These are phyloP conservation scores for Branchinecta lynchi DNA, from an alignment of 1,140 invertebrate genomes.

Conservation along the genomic window DNA sequence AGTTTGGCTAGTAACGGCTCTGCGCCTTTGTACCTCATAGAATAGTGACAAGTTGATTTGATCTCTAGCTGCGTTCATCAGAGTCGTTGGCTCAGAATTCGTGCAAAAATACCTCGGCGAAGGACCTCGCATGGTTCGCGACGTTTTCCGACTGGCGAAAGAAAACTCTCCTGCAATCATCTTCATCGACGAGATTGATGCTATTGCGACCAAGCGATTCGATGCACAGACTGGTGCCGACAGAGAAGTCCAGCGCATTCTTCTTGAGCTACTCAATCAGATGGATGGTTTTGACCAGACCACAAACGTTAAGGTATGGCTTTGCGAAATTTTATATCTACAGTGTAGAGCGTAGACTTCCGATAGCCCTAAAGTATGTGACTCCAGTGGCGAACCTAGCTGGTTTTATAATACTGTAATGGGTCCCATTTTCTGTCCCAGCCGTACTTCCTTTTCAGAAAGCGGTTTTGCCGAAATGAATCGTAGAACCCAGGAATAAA, in stretches of 20 bases:
- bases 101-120: conserved; percentile 99
- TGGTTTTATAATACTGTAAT: too few species aligned
- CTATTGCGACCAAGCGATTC: conserved; percentile 95
- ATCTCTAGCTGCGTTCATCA: conserved; percentile 69
- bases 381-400: too few species aligned
- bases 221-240: conserved; percentile 98
- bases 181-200: conserved; percentile 98
- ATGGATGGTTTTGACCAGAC: conserved; percentile 99
- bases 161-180: conserved; percentile 99
- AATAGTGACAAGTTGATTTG: neutral
- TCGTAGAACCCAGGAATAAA: too few species aligned
- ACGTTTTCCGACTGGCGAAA: conserved; percentile 95
- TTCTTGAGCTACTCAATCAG: conserved; percentile 94
- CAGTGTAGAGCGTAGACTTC: too few species aligned
- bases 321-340: neutral
- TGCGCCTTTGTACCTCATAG: too few species aligned
- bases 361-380: too few species aligned
- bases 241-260: conserved; percentile 94
- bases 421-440: too few species aligned
- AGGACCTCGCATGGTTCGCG: conserved; percentile 96
- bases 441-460: too few species aligned
- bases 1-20: too few species aligned
- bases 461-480: too few species aligned
- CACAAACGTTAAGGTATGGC: conserved; percentile 85
- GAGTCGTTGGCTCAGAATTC: conserved; percentile 98